phyloP scores from a whole-genome alignment of 2,797 vertebrate species.

The Antrozous pallidus region DNA sequence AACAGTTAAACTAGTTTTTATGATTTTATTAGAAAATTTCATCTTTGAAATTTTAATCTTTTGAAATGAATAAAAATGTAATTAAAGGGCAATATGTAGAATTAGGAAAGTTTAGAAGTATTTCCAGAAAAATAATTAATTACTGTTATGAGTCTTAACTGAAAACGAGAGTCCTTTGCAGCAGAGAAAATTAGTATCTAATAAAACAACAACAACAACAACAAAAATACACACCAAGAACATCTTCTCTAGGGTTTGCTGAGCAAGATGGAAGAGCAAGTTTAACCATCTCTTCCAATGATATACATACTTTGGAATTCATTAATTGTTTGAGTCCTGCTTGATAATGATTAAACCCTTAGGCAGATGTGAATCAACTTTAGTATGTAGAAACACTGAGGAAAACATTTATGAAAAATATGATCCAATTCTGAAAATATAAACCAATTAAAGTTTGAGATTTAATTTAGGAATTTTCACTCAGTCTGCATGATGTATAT shows the following conservation, averaged over 20 bases:
- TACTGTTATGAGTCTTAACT: not conserved
- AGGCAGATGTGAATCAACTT: constrained; percentile 64
- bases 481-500: constrained; percentile 71
- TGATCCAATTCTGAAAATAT: constrained; percentile 80
- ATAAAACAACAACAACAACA: not conserved
- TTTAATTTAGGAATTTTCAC: constrained; percentile 85
- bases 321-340: constrained; percentile 73
- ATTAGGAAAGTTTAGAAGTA: not conserved
- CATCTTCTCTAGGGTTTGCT: constrained; percentile 29
- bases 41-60: no score
- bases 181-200: not conserved
- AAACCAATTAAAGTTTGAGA: constrained; percentile 82
- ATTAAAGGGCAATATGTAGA: not conserved
- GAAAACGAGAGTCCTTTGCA: not conserved
- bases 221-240: not conserved
- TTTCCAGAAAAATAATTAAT: not conserved
- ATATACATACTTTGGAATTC: constrained; percentile 62
- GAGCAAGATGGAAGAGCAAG: constrained; percentile 37
- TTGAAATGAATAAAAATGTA: constrained; percentile 27
- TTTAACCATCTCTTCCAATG: constrained; percentile 57
- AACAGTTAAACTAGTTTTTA: constrained; percentile 5
- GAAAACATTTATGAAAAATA: constrained; percentile 77
- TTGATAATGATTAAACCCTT: constrained; percentile 64
- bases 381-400: constrained; percentile 71
- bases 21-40: not conserved